Percentiles rank a stretch among this genome's conserved stretches.
Conservation (phyloP, 92 coral and sea anemone genomes). For the Parazoanthus swiftii region DNA sequence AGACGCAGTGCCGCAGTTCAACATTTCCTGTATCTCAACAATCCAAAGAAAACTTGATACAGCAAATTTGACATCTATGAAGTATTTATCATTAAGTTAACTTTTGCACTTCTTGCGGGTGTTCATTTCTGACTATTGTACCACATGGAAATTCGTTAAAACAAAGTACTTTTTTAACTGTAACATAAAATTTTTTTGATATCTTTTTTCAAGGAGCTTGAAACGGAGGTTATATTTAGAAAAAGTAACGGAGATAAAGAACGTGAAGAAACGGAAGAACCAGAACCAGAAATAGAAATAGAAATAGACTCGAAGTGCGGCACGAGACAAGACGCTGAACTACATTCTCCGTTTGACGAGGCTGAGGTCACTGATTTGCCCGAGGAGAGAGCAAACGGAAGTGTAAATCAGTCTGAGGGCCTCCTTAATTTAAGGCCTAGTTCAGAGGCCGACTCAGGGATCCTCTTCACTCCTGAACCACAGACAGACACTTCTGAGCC, state of each 20-base stretch:
- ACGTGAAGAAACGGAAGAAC: not conserved
- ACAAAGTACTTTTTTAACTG: no score
- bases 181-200: not conserved
- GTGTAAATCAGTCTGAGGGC: not conserved
- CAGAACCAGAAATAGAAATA: not conserved
- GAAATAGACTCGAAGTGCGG: constrained; percentile 3
- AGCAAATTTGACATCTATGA: no score
- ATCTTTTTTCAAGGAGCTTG: not conserved
- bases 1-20: no score
- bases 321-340: not conserved
- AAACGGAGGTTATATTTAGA: constrained; percentile 11
- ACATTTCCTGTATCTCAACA: no score
- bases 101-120: no score
- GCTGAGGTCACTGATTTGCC: not conserved
- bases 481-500: not conserved
- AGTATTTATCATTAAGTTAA: no score
- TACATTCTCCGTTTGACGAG: not conserved
- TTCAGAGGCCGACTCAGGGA: not conserved
- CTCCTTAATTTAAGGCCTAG: not conserved
- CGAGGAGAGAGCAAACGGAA: not conserved
- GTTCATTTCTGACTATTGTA: no score
- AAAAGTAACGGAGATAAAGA: not conserved
- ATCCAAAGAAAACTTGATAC: no score
- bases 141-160: no score
- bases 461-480: not conserved